Evolutionary conservation across 92 coral and sea anemone species (phyloP).

Genomic region (Virgularia gustaviana): DNA sequence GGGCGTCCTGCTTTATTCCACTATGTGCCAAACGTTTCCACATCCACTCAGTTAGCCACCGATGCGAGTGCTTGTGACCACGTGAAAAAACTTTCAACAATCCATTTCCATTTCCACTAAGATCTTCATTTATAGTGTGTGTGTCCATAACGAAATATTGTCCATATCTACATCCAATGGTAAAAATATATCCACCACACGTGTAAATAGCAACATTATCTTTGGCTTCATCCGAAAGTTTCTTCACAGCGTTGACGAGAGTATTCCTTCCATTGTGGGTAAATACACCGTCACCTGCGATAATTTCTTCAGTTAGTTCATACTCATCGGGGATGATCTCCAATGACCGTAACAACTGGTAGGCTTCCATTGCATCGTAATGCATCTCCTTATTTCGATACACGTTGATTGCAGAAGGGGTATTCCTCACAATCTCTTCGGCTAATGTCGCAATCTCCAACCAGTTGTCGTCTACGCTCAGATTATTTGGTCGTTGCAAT

Average conservation of each 20-base stretch:
- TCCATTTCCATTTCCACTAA: constrained; percentile 53
- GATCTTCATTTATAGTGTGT: constrained; percentile 41
- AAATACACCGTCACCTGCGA: constrained; percentile 11
- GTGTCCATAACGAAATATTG: constrained; percentile 59
- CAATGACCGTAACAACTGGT: constrained; percentile 35
- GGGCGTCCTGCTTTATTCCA: background rate
- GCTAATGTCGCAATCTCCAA: constrained; percentile 38
- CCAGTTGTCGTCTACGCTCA: constrained; percentile 35
- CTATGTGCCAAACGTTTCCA: constrained; percentile 41
- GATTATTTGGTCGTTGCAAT: constrained; percentile 33
- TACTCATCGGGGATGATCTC: constrained; percentile 13
- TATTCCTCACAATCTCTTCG: constrained; percentile 47
- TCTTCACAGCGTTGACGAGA: constrained; percentile 36
- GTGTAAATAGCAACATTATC: constrained; percentile 47
- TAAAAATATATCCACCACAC: constrained; percentile 46
- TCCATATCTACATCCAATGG: constrained; percentile 54
- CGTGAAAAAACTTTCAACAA: constrained; percentile 41
- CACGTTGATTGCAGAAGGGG: constrained; percentile 21
- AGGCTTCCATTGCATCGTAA: constrained; percentile 62
- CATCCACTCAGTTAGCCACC: constrained; percentile 39
- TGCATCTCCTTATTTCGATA: constrained; percentile 27
- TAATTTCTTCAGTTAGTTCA: constrained; percentile 46
- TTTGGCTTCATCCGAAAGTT: constrained; percentile 16
- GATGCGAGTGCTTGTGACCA: constrained; percentile 6
- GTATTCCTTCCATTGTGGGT: constrained; percentile 1